Evolutionary conservation across 2,797 vertebrate genomes (phyloP).

Genomic region (Rhinella marina): DNA sequence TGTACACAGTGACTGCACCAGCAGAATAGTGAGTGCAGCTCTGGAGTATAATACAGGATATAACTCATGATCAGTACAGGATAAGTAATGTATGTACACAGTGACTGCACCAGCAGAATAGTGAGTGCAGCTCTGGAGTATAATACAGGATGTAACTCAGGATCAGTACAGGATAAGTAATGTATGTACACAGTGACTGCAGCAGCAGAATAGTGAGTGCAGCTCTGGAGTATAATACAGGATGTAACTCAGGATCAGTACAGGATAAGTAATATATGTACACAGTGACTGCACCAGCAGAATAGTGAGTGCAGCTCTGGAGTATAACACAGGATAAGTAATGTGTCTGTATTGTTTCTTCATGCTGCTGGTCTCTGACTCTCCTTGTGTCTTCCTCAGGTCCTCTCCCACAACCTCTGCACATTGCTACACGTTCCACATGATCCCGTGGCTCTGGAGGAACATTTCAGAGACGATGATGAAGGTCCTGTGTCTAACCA

Average conservation of each 20-base stretch:
- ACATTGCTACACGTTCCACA: slow-evolving; percentile 94
- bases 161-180: no score
- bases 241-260: slow-evolving; percentile 18
- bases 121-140: no score
- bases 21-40: no score
- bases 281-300: background rate
- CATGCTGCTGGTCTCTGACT: background rate
- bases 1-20: no score
- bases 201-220: background rate
- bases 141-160: no score
- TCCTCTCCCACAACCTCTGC: slow-evolving; percentile 95
- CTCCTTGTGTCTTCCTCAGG: slow-evolving; percentile 73
- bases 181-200: no score
- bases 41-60: no score
- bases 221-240: slow-evolving; percentile 12
- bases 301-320: no score
- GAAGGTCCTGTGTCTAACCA: slow-evolving; percentile 97
- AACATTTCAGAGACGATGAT: slow-evolving; percentile 96
- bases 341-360: background rate
- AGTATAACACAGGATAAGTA: slow-evolving; percentile 1
- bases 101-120: no score
- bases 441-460: slow-evolving; percentile 93
- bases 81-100: no score
- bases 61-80: no score
- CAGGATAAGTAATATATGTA: background rate